Evolutionary conservation across 2,888 invertebrate genomes (phyloP), one percentile per base, ranked within the genome.

Genomic region (Hoplodrina ambigua): DNA sequence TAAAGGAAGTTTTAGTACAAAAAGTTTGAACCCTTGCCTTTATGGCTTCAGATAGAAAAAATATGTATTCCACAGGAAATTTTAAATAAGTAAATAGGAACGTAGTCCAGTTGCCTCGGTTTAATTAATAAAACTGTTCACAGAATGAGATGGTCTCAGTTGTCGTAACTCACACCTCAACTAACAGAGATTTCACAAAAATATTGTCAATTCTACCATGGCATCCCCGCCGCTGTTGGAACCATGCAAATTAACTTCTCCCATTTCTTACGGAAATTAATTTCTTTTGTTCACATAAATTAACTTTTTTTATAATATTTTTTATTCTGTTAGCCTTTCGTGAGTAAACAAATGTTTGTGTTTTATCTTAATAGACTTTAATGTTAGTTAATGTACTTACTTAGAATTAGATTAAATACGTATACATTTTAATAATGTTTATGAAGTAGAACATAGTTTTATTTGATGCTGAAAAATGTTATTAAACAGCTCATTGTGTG

Each of bases 271-370:
- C 25, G 69, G 77, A 79, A 79, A 79, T 80, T 79, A 79, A 76
- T 76, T 76, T 72, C 61, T 64, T 79, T 79, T 79, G 79, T 69
- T 59, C 41, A 63, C 49, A 37, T 49, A 76, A 79, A 79, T 80
- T 81, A 67, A 17, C 37, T 71, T 75, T 78, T 64, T 79, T 56
- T 44, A 60, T 41, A 33, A 49, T 44, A 52, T 13, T 59, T 59
- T 59, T 63, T 54, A 56, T 61, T 46, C 19, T 69, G 58, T 55
- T 52, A 62, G 25, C 52, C 52, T 63, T 60, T 68, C 30, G n/a
- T 54, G 56, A 66, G 13, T 54, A 60, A 37, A 57, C 37, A 53
- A 61, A 37, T 60, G 37, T 55, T 63, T 59, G 0, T 66, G 15
- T 63, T 58, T 46, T 56, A 20, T 60, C 49, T 30, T 59, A 55